Evolutionary conservation across 2,113 vertebrate genomes (phyloP).

Genomic region (Percopsis transmontana): DNA sequence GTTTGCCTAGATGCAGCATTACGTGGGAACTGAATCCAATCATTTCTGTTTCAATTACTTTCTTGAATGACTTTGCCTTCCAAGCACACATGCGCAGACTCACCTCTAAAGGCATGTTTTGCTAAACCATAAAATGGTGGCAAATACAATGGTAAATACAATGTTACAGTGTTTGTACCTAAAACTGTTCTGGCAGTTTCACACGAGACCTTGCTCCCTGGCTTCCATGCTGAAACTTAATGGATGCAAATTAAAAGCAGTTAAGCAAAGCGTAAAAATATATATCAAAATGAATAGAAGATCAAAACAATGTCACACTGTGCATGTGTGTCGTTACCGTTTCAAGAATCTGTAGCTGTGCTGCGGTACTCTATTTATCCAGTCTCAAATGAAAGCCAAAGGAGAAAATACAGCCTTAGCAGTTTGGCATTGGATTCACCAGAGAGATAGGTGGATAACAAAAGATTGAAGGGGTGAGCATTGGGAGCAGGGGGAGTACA

Average conservation of each 20-base stretch:
- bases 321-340: not conserved
- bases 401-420: not conserved
- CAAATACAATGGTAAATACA: constrained; percentile 20
- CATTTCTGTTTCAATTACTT: not conserved
- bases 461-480: constrained; percentile 19
- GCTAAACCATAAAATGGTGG: constrained; percentile 23
- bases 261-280: not conserved
- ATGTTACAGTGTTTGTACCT: constrained; percentile 7
- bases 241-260: constrained; percentile 5
- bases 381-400: not conserved
- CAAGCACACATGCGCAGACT: constrained; percentile 2
- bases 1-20: not conserved
- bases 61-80: not conserved
- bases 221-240: not conserved
- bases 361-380: not conserved
- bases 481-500: constrained; percentile 25
- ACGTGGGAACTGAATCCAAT: constrained; percentile 31
- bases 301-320: constrained; percentile 2
- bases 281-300: constrained; percentile 1
- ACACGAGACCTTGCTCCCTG: not conserved
- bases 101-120: constrained; percentile 14
- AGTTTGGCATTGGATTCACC: constrained; percentile 19
- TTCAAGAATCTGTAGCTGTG: constrained; percentile 19
- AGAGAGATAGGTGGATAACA: constrained; percentile 13
- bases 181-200: constrained; percentile 13